Evolutionary conservation across 53 echinoderm and acorn worm genomes (phyloP).

Genomic region (Holothuria leucospilota): DNA sequence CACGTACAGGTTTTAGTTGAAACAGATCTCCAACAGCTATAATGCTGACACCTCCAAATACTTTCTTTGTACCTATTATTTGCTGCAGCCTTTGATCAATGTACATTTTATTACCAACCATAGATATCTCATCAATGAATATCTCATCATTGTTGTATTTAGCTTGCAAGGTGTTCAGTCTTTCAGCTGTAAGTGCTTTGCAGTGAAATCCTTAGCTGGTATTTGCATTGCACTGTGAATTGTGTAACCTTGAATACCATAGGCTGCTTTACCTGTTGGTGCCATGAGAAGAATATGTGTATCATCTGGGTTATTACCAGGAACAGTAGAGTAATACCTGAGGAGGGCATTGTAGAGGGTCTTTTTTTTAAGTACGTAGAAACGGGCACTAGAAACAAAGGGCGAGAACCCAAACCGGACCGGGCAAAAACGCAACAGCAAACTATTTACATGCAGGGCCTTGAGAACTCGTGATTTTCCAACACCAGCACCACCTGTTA

Average conservation of each 20-base stretch:
- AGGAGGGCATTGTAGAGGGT: too few relatives aligned
- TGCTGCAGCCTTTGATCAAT: too few relatives aligned
- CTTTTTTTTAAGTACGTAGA: too few relatives aligned
- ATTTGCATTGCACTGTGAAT: conserved; percentile 22
- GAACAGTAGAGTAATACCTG: neutral
- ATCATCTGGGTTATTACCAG: too few relatives aligned
- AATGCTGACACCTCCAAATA: too few relatives aligned
- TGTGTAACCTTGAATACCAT: conserved; percentile 6
- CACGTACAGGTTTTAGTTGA: conserved; percentile 45
- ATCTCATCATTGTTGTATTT: conserved; percentile 22
- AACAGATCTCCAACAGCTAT: conserved; percentile 78
- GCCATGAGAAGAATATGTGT: too few relatives aligned
- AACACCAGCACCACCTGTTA: conserved; percentile 60
- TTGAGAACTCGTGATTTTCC: conserved; percentile 23
- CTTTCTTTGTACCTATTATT: conserved; percentile 53
- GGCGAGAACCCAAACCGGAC: too few relatives aligned
- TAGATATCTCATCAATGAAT: too few relatives aligned
- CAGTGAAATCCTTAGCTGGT: conserved; percentile 8
- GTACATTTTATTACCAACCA: conserved; percentile 58
- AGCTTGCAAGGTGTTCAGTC: conserved; percentile 25
- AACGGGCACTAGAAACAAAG: too few relatives aligned
- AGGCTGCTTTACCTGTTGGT: too few relatives aligned
- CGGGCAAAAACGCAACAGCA: too few relatives aligned
- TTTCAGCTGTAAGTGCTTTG: conserved; percentile 19
- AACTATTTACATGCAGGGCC: too few relatives aligned